Evolutionary conservation across 2,113 vertebrate genomes (phyloP).

Genomic region (Pungitius pungitius): DNA sequence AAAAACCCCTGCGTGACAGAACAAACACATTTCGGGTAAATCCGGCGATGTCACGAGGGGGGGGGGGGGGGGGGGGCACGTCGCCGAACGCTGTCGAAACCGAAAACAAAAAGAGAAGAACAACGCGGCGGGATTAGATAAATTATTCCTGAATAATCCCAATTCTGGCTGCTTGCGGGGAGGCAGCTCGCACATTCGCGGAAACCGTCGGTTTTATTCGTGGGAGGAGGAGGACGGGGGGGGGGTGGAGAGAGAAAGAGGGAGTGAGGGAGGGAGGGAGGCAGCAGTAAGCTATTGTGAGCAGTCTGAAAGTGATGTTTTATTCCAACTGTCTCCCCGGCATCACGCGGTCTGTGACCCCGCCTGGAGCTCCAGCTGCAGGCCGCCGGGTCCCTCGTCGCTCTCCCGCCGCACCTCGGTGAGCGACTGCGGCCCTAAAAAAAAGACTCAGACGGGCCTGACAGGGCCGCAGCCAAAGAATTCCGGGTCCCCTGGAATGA

Average conservation of each 20-base stretch:
- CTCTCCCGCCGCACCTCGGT: background rate
- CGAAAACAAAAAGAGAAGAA: slow-evolving; percentile 15
- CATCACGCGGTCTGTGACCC: slow-evolving; percentile 17
- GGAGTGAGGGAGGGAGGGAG: background rate
- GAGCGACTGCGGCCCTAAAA: background rate
- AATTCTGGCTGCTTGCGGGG: slow-evolving; percentile 77
- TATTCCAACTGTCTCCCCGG: slow-evolving; percentile 22
- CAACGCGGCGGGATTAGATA: slow-evolving; percentile 58
- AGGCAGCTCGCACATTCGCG: slow-evolving; percentile 74
- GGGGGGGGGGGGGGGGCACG: slow-evolving; percentile 53
- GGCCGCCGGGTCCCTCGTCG: background rate
- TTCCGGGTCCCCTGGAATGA: slow-evolving; percentile 10
- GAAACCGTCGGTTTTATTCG: slow-evolving; percentile 76
- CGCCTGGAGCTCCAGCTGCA: slow-evolving; percentile 29
- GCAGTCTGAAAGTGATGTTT: slow-evolving; percentile 53
- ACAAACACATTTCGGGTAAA: slow-evolving; percentile 43
- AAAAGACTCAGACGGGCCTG: slow-evolving; percentile 6
- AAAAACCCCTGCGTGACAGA: slow-evolving; percentile 51
- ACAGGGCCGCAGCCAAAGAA: slow-evolving; percentile 36
- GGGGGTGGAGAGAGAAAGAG: background rate
- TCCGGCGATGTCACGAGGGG: slow-evolving; percentile 55
- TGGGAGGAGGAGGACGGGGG: slow-evolving; percentile 18
- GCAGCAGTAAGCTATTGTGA: background rate
- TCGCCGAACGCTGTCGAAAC: slow-evolving; percentile 32
- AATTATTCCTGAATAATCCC: slow-evolving; percentile 79